Base-by-base conservation (phyloP, 2,888 invertebrate genomes). In the Tortrix viridana region DNA sequence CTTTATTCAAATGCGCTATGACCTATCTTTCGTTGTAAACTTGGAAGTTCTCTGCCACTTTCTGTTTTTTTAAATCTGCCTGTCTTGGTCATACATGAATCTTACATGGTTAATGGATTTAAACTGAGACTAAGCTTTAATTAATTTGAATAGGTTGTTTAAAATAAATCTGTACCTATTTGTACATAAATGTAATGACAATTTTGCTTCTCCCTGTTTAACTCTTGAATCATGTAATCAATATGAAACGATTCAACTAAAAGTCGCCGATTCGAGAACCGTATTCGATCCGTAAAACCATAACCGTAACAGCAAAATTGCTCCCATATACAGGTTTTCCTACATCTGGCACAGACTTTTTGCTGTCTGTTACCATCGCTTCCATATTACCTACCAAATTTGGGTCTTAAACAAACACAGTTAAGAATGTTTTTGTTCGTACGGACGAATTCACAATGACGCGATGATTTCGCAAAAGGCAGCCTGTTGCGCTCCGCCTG, bases 401-500 rank as follows among this genome's bases (percentile, higher is more conserved):
- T 48, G 32, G 41, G 19, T 23, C 41, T 3, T 63, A 47, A 48
- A n/a, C 12, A 9, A 37, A 14, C 2, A 1, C 9, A 2, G 7
- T 57, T 56, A 32, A 16, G 58, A 20, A 50, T 53, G 48, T 47
- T 48, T 43, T 53, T 6, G n/a, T 12, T 14, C 47, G 47, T 38
- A n/a, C 9, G 22, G 12, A 46, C 18, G 16, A 18, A 44, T 22
- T 20, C 44, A 63, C 57, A 63, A 53, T 59, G 46, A 41, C n/a
- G 16, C 41, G 60, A 61, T 58, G 74, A 74, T 80, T 79, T 77
- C 72, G 77, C 74, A 76, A 75, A 53, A 72, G 69, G 70, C 65
- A 64, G 74, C 75, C 71, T 71, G 79, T 80, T 74, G 65, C 73
- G 81, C 76, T 77, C 77, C 76, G 76, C 67, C 79, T 79, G 69